Base-by-base conservation (phyloP, 2,888 invertebrate species). In the Chalcis sispes region DNA sequence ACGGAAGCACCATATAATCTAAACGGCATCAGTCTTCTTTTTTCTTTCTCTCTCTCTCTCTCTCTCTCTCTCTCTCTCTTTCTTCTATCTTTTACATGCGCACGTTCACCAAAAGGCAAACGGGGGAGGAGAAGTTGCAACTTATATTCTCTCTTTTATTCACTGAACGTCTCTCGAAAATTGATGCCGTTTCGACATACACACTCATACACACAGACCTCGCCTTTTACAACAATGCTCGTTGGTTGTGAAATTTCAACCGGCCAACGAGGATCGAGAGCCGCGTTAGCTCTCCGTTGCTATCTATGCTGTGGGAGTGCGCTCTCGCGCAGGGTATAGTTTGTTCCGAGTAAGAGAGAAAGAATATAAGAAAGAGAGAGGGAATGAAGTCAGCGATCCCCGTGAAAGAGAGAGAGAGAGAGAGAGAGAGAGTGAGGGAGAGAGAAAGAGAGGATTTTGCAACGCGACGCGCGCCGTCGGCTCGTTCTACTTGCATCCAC, bases 401-500 rank as follows among this genome's bases (percentile, higher is more conserved):
- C 50, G 20, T 50, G 54, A 36, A 76, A 79, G 79, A 79, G 78
- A 27, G 54, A 15, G 25, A 42, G 42, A 61, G 61, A 25, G 20
- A 25, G 61, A 61, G 42, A 62, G 36, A 36, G 36, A 66, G 52
- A 50, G 20, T 5, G 50, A 25, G 32, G n/a, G 40, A 40, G 40
- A 46, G 54, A 66, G 46, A n/a, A 18, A 40, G 69, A 80, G 79
- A 83, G 81, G 81, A 81, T 86, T 84, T 85, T 82, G 85, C 84
- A 86, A 86, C 79, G 76, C 75, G 54, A 61, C 67, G 67, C 46
- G 32, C 65, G 81, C 77, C 46, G 56, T 80, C 78, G 81, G 81
- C 79, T 81, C 82, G 83, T 85, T 85, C 85, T 77, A 84, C 86
- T 85, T 83, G 85, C 81, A 81, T 82, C 83, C 82, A 81, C 80